These are phyloP conservation scores for Lampropteryx suffumata DNA, from an alignment of 2,888 invertebrate genomes.

Conservation along the genomic window DNA sequence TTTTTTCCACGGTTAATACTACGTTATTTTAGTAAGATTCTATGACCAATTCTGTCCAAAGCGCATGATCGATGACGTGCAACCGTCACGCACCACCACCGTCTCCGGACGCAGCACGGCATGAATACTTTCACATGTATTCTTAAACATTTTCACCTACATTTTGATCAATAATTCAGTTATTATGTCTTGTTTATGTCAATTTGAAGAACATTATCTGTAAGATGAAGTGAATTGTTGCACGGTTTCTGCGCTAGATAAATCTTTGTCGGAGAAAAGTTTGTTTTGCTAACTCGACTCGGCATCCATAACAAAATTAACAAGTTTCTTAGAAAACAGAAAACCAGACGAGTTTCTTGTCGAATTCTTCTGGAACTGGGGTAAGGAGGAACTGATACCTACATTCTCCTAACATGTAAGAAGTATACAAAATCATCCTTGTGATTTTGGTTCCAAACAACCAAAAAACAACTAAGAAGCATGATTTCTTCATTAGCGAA, in stretches of 20 bases:
- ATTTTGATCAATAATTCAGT: conserved; percentile 47
- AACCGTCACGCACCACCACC: conserved; percentile 60
- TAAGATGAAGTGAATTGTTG: conserved; percentile 16
- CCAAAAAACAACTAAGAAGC: neutral
- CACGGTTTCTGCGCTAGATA: conserved; percentile 15
- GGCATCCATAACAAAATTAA: no score
- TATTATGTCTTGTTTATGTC: conserved; percentile 33
- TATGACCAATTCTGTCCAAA: conserved; percentile 34
- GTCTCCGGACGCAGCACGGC: conserved; percentile 46
- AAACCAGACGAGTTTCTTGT: no score
- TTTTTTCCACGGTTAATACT: conserved; percentile 30
- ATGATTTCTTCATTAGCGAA: neutral
- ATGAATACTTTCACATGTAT: conserved; percentile 65
- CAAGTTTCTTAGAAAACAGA: no score
- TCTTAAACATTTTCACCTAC: conserved; percentile 63
- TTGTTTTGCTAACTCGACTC: no score
- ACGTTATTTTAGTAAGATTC: conserved; percentile 28
- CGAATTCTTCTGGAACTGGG: no score
- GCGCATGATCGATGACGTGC: conserved; percentile 53
- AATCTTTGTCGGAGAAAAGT: neutral
- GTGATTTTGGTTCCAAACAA: no score
- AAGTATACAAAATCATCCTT: no score
- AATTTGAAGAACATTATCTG: conserved; percentile 17
- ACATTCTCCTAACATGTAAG: no score
- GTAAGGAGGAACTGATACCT: no score